A percentile compares a stretch with the other conserved stretches of the same genome.
Conservation (phyloP, 2,888 invertebrate species). For the Cosmia pyralina region DNA sequence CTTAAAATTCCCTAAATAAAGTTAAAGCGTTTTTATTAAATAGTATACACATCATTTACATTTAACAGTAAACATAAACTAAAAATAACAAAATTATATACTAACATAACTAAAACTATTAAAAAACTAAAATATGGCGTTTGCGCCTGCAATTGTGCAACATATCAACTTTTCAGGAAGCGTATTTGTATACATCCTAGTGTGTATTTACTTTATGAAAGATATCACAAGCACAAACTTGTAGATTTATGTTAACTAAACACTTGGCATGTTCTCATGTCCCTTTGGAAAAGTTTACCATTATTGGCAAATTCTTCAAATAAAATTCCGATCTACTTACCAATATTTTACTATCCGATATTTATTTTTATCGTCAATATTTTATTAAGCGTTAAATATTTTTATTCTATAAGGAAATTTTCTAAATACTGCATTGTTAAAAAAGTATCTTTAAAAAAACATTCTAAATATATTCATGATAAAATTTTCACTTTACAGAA, state of each 20-base stretch:
- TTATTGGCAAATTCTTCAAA: background rate
- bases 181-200: no score
- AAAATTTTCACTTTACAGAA: slow-evolving; percentile 9
- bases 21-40: no score
- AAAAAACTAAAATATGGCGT: no score
- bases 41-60: no score
- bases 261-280: background rate
- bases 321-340: slow-evolving; percentile 7
- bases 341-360: slow-evolving; percentile 1
- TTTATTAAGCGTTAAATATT: background rate
- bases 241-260: background rate
- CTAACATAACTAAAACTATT: no score
- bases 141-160: no score
- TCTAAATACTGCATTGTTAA: background rate
- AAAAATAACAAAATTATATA: no score
- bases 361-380: background rate
- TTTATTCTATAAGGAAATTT: background rate
- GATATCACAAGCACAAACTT: background rate
- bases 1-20: background rate
- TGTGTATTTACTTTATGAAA: no score
- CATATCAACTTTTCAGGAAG: no score
- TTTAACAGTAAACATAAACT: no score
- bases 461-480: slow-evolving; percentile 3
- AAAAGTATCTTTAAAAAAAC: background rate
- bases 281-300: background rate